phyloP scores from a whole-genome alignment of 2,888 invertebrate species.

The Limnephilus auricula region DNA sequence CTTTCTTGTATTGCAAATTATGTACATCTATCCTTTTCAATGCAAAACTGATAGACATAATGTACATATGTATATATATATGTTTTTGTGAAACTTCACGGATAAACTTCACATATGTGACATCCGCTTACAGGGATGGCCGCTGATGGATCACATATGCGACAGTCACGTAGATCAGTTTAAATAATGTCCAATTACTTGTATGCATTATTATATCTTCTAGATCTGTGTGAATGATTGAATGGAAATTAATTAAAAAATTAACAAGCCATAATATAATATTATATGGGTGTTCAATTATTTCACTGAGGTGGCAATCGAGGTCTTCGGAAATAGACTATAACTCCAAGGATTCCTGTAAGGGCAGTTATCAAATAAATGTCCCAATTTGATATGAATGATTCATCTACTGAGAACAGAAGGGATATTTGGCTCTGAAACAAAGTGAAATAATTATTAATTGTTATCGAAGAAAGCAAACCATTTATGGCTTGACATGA shows the following conservation, averaged over 20 bases:
- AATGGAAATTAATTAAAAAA: neutral
- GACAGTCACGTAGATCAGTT: no score
- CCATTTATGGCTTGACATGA: no score
- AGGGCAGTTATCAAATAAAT: conserved; percentile 91
- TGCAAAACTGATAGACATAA: no score
- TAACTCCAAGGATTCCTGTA: conserved; percentile 87
- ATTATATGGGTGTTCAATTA: neutral
- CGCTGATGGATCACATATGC: no score
- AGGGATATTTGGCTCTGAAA: conserved; percentile 80
- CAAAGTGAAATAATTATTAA: conserved; percentile 23
- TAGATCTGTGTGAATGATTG: neutral
- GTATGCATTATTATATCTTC: neutral
- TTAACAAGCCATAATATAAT: neutral
- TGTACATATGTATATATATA: no score
- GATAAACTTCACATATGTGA: no score
- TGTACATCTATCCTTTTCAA: no score
- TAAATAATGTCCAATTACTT: neutral
- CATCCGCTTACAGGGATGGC: no score
- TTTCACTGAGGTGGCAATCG: conserved; percentile 67
- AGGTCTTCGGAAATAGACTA: conserved; percentile 88
- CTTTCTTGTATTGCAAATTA: neutral
- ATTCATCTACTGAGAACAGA: conserved; percentile 83
- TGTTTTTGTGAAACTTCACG: no score
- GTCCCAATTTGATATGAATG: conserved; percentile 94
- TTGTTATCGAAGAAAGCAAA: no score